phyloP scores from a whole-genome alignment of 2,888 invertebrate genomes.

The Petrophora chlorosata region DNA sequence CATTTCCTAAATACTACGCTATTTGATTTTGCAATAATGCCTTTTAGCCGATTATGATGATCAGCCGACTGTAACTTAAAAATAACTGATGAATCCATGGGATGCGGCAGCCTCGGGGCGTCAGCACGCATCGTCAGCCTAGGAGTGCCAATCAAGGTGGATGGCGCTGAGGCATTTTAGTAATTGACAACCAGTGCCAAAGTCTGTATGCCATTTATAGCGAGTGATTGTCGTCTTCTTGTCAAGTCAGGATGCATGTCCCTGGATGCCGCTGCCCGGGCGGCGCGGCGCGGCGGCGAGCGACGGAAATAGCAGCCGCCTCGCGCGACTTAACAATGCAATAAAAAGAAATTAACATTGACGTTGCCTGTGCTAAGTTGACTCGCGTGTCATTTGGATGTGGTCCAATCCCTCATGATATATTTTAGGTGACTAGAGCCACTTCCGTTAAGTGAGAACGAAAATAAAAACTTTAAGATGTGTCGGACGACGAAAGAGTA shows the following conservation, averaged over 20 bases:
- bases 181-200: conserved; percentile 57
- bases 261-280: conserved; percentile 75
- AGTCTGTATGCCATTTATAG: conserved; percentile 77
- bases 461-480: conserved; percentile 62
- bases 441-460: conserved; percentile 76
- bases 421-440: conserved; percentile 70
- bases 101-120: conserved; percentile 22
- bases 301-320: conserved; percentile 77
- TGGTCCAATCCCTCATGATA: conserved; percentile 71
- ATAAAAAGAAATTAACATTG: conserved; percentile 83
- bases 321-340: conserved; percentile 82
- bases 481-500: conserved; percentile 59
- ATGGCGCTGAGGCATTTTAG: conserved; percentile 41
- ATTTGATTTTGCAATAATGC: conserved; percentile 41
- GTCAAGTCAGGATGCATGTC: conserved; percentile 73
- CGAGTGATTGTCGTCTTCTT: conserved; percentile 77
- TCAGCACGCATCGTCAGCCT: conserved; percentile 36
- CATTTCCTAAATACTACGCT: conserved; percentile 57
- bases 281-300: conserved; percentile 59
- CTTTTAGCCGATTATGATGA: conserved; percentile 6
- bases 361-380: conserved; percentile 79
- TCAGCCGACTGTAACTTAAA: conserved; percentile 31
- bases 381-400: conserved; percentile 81
- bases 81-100: conserved; percentile 18
- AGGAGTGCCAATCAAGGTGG: conserved; percentile 39